Conservation (phyloP, 1,140 invertebrate genomes). For the Zaprionus kolodkinae region DNA sequence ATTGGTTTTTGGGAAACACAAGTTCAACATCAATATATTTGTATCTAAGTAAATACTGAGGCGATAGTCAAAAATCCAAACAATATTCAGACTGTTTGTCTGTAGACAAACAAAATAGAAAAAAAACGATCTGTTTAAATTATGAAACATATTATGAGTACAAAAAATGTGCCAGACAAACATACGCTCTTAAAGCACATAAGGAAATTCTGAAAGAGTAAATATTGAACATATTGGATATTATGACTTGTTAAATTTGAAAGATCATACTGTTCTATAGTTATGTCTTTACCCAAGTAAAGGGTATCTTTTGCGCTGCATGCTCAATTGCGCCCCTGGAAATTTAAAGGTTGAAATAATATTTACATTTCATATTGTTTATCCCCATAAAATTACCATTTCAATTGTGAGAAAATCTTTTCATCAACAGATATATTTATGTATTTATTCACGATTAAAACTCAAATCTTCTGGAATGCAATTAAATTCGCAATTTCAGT, state of each 20-base stretch:
- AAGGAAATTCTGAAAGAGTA: not conserved
- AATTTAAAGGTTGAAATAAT: slow-evolving; percentile 3
- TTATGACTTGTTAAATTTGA: not conserved
- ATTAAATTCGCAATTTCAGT: slow-evolving; percentile 1
- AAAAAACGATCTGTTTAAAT: slow-evolving; percentile 1
- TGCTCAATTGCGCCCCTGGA: not conserved
- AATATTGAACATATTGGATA: not conserved
- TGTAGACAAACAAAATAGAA: not conserved
- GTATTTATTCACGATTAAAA: slow-evolving; percentile 1
- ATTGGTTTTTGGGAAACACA: slow-evolving; percentile 2
- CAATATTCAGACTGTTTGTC: not conserved
- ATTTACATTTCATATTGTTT: slow-evolving; percentile 12
- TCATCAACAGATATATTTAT: not conserved
- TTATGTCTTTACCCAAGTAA: not conserved
- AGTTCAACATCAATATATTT: slow-evolving; percentile 13
- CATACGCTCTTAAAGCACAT: not conserved
- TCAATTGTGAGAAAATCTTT: not conserved
- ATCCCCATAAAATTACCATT: not conserved
- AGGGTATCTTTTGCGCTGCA: not conserved
- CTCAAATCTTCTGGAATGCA: not conserved
- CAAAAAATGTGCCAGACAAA: not conserved
- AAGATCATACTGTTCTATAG: not conserved
- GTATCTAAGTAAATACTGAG: slow-evolving; percentile 3
- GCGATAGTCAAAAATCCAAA: not conserved
- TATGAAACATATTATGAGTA: not conserved